Percentiles rank a stretch among this genome's conserved stretches.
These are phyloP conservation scores for Oreochromis spilurus DNA, from an alignment of 2,113 vertebrate species.

Conservation along the genomic window DNA sequence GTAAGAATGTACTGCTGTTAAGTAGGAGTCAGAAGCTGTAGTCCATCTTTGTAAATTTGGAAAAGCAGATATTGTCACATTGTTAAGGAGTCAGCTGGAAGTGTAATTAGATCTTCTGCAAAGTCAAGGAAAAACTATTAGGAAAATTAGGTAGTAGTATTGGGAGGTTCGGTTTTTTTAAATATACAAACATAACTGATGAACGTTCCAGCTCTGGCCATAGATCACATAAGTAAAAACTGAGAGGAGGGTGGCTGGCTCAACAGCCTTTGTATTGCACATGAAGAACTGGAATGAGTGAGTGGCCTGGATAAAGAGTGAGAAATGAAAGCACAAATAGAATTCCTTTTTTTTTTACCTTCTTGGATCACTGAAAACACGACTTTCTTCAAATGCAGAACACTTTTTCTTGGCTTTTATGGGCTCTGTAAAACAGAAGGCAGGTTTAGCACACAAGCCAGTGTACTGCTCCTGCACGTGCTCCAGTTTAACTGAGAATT, in stretches of 20 bases:
- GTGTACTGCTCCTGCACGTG: background rate
- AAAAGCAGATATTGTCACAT: background rate
- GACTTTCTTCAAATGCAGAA: background rate
- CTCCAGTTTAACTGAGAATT: background rate
- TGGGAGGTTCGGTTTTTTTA: background rate
- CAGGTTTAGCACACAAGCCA: background rate
- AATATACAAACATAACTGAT: background rate
- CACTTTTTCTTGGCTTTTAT: background rate
- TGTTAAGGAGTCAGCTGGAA: background rate
- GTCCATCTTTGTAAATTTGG: background rate
- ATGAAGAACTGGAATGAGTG: background rate
- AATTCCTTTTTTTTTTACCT: background rate
- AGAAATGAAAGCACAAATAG: background rate
- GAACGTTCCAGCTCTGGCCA: background rate
- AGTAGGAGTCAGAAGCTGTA: background rate
- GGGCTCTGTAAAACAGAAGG: background rate
- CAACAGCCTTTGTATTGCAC: background rate
- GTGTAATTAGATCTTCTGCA: background rate
- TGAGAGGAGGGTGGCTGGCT: background rate
- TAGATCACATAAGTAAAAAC: background rate
- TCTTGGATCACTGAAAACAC: background rate
- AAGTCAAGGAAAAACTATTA: background rate
- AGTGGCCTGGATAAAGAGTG: background rate
- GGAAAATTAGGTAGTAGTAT: background rate
- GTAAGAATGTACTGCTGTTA: background rate